Base-by-base conservation (phyloP, 2,888 invertebrate genomes). In the Orgyia antiqua region DNA sequence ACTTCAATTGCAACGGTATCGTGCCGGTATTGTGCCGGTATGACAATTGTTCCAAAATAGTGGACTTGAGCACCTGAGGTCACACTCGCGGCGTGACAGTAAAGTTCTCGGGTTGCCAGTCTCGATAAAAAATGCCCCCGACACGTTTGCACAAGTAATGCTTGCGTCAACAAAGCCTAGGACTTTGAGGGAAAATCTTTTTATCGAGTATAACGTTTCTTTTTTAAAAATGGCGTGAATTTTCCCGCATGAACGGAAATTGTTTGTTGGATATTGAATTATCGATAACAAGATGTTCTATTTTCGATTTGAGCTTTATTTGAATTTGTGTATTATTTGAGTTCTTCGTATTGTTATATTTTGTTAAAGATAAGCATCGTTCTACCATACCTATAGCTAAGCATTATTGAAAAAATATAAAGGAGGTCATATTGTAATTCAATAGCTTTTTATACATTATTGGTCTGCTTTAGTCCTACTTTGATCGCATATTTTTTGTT, bases 111-210 rank as follows among this genome's bases (percentile, higher is more conserved):
- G 45, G 50, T 45, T 45, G 53, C 49, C 39, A 47, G 53, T 49
- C 13, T 23, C 23, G 51, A 68, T 66, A 67, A 67, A 69, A 68
- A 63, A 59, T 33, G 42, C 43, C 33, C 26, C 38, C 58, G 64
- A 68, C 70, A 68, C 64, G 75, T 79, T 79, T 79, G 70, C 67
- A 64, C 77, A 75, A 77, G 75, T 79, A 79, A 79, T 78, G 76
- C 74, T 55, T 58, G 53, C 68, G 76, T 75, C 75, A 79, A 79
- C 75, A 77, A 40, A 48, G 45, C 46, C 46, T 52, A 30, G 39
- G 39, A 35, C 40, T 27, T 23, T 29, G 39, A 49, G 52, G 50
- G 44, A 45, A 52, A 57, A 50, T 45, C 54, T 58, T 65, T 59
- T 62, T 60, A 43, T 42, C 39, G 32, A 38, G 42, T 48, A 51